Conservation (phyloP, 2,888 invertebrate species). For the Carcina quercana region DNA sequence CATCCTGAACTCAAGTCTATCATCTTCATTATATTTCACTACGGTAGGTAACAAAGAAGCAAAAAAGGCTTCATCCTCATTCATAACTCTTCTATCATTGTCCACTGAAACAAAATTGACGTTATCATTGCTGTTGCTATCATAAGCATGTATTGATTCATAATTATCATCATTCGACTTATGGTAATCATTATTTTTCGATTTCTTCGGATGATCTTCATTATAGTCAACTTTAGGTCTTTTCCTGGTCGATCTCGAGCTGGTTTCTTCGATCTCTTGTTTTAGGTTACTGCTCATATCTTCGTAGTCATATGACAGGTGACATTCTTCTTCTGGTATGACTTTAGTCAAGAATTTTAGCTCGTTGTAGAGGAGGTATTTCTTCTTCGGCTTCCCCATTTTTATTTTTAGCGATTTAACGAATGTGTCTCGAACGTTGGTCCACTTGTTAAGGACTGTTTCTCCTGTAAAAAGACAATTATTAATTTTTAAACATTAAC, state of each 20-base stretch:
- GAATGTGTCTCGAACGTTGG: slow-evolving; percentile 58
- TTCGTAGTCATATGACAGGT: slow-evolving; percentile 14
- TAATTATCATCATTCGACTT: neutral
- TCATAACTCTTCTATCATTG: slow-evolving; percentile 56
- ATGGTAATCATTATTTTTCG: slow-evolving; percentile 20
- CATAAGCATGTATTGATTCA: neutral
- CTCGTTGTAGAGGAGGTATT: slow-evolving; percentile 47
- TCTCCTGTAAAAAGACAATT: slow-evolving; percentile 40
- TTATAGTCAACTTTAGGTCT: slow-evolving; percentile 12
- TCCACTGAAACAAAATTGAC: slow-evolving; percentile 42
- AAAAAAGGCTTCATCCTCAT: slow-evolving; percentile 66
- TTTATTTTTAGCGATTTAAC: slow-evolving; percentile 44
- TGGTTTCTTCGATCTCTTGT: slow-evolving; percentile 18
- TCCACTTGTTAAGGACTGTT: slow-evolving; percentile 52
- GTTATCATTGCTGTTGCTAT: slow-evolving; percentile 13
- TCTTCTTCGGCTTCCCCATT: slow-evolving; percentile 40
- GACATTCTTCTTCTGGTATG: slow-evolving; percentile 25
- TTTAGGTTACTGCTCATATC: slow-evolving; percentile 20
- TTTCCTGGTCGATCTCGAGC: slow-evolving; percentile 14
- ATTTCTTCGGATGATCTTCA: slow-evolving; percentile 22
- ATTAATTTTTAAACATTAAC: no score
- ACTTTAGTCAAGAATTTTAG: slow-evolving; percentile 45
- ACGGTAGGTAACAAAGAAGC: slow-evolving; percentile 57
- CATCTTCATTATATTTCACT: slow-evolving; percentile 57
- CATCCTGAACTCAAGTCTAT: slow-evolving; percentile 56